Conservation (phyloP, 2,888 invertebrate genomes). For the Ennomos erosarius region DNA sequence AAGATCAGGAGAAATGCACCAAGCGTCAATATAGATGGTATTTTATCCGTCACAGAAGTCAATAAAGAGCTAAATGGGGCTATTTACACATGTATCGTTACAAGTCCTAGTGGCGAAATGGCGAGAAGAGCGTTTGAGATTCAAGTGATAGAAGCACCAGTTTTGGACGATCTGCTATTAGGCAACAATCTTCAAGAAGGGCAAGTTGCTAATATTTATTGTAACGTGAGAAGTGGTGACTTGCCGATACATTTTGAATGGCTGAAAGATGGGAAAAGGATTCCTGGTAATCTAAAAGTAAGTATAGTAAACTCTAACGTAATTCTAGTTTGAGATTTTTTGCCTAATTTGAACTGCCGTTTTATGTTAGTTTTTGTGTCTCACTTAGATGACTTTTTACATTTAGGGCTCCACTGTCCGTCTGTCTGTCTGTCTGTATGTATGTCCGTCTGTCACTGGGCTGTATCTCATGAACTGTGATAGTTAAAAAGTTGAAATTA, state of each 20-base stretch:
- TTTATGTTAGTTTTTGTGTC: too few species aligned
- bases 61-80: constrained; percentile 89
- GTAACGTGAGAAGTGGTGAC: constrained; percentile 90
- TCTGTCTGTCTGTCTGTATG: too few species aligned
- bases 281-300: constrained; percentile 87
- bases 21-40: constrained; percentile 79
- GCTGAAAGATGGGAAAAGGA: constrained; percentile 88
- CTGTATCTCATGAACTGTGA: too few species aligned
- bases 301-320: not conserved
- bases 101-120: constrained; percentile 88
- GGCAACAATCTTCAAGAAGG: constrained; percentile 93
- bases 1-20: constrained; percentile 63
- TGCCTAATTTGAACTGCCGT: too few species aligned
- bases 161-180: constrained; percentile 92
- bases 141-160: constrained; percentile 90
- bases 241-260: constrained; percentile 89
- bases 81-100: constrained; percentile 91
- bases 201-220: constrained; percentile 93
- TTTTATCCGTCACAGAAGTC: constrained; percentile 86
- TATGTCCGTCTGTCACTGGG: too few species aligned
- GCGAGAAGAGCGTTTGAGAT: constrained; percentile 86
- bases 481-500: too few species aligned
- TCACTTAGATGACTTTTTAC: too few species aligned
- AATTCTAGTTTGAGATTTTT: too few species aligned
- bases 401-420: too few species aligned